Evolutionary conservation across 2,888 invertebrate genomes (phyloP), one percentile per base, ranked within the genome.

Genomic region (Melanchra persicariae): DNA sequence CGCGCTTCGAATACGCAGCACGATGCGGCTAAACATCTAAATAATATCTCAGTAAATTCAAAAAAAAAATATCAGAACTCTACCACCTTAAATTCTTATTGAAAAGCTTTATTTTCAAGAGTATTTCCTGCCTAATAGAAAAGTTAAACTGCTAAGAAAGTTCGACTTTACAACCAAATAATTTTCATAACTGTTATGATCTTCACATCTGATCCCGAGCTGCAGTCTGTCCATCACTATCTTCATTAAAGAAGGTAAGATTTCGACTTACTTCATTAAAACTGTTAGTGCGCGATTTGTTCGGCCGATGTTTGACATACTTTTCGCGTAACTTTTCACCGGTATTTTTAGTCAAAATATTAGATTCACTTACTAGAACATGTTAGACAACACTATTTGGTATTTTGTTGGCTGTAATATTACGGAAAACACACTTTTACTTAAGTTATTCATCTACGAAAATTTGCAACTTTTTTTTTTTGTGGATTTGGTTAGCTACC

Each of bases 171-270:
- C 76, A 71, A 73, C 77, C 80, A 81, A 74, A 76, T 59, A 87
- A 84, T 86, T 68, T 88, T 75, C 67, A 74, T 70, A 80, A 84
- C 68, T 85, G 86, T 82, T 71, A 86, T 87, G 85, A 86, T 86
- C 79, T 87, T 82, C 84, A 84, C 80, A 83, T 83, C 83, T 84
- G 81, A 85, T 85, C 85, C 83, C 74, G 81, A 72, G 74, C 72
- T 79, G 77, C 83, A 82, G 77, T 74, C 84, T 82, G 82, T 68
- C 71, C 82, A 78, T 79, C 77, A 76, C 72, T 82, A 71, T 77
- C 52, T 61, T 22, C 74, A 70, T 74, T 82, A 81, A 77, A 81
- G 68, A 80, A 89, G 91, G 91, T 91, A 89, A 89, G 88, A 79
- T 79, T 78, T 79, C 8, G 47, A 84, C 59, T 82, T 86, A 83